Conservation (phyloP, 1,140 invertebrate species). For the Scylla paramamosain region DNA sequence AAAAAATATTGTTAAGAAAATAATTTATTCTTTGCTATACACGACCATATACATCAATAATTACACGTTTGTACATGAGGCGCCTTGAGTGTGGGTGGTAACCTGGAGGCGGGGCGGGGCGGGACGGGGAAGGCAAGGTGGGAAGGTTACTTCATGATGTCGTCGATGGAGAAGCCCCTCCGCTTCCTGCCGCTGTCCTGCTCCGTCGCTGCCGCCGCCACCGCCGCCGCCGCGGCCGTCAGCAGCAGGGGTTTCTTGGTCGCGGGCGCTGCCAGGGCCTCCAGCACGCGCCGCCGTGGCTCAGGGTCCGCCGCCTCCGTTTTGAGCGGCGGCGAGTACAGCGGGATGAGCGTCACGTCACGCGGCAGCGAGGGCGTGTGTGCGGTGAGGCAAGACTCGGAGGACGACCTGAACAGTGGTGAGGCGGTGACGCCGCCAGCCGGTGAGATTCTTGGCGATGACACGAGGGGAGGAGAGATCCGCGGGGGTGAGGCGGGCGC, state of each 20-base stretch:
- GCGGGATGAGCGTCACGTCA: constrained; percentile 67
- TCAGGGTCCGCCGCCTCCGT: constrained; percentile 53
- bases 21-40: constrained; percentile 16
- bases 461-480: constrained; percentile 11
- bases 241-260: constrained; percentile 62
- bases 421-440: not conserved
- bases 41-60: not conserved
- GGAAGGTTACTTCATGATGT: constrained; percentile 63
- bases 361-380: constrained; percentile 55
- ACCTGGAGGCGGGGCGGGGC: not conserved
- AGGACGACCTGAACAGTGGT: constrained; percentile 5
- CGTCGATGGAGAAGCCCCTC: constrained; percentile 69
- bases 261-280: constrained; percentile 47
- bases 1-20: not conserved
- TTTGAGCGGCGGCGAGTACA: constrained; percentile 62
- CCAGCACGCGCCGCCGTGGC: constrained; percentile 49
- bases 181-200: constrained; percentile 64
- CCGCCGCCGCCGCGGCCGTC: constrained; percentile 55
- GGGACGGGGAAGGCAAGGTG: not conserved
- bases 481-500: not conserved
- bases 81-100: not conserved
- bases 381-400: not conserved
- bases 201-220: constrained; percentile 43
- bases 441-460: constrained; percentile 37
- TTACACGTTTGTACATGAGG: constrained; percentile 12